phyloP scores from a whole-genome alignment of 2,113 vertebrate species.

The Scomber japonicus region DNA sequence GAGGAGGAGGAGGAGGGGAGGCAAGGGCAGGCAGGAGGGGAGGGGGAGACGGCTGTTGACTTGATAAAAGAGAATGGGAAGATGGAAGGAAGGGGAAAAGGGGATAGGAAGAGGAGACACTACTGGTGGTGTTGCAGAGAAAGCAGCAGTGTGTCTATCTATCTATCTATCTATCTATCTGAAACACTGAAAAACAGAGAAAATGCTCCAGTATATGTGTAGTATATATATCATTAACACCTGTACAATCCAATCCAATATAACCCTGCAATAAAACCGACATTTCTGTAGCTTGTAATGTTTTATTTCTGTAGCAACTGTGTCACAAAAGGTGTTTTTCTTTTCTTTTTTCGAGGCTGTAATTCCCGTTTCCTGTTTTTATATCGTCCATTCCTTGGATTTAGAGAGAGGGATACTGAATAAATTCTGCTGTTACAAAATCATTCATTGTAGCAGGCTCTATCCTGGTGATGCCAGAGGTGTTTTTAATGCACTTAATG shows the following conservation, averaged over 20 bases:
- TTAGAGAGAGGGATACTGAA: neutral
- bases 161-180: conserved; percentile 73
- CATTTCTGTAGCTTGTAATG: conserved; percentile 4
- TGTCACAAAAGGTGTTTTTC: conserved; percentile 3
- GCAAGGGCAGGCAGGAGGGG: conserved; percentile 84
- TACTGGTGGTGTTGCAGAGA: conserved; percentile 67
- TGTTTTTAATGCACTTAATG: neutral
- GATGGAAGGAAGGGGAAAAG: conserved; percentile 80
- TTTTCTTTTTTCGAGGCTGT: neutral
- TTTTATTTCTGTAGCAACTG: neutral
- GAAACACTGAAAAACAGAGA: neutral
- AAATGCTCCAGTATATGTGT: neutral
- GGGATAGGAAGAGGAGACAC: conserved; percentile 81
- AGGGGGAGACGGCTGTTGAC: conserved; percentile 85
- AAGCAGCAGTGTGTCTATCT: conserved; percentile 63
- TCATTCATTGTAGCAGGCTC: neutral
- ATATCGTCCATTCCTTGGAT: neutral
- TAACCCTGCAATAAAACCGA: conserved; percentile 18
- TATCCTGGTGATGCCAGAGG: neutral
- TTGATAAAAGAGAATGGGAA: conserved; percentile 85
- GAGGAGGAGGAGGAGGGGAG: conserved; percentile 76
- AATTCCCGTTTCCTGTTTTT: conserved; percentile 19
- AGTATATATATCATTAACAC: neutral
- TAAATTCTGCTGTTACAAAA: neutral
- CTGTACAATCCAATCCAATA: neutral